A percentile compares a stretch with the other conserved stretches of the same genome.
Conservation (phyloP, 1,140 invertebrate genomes). For the Ostrea edulis region DNA sequence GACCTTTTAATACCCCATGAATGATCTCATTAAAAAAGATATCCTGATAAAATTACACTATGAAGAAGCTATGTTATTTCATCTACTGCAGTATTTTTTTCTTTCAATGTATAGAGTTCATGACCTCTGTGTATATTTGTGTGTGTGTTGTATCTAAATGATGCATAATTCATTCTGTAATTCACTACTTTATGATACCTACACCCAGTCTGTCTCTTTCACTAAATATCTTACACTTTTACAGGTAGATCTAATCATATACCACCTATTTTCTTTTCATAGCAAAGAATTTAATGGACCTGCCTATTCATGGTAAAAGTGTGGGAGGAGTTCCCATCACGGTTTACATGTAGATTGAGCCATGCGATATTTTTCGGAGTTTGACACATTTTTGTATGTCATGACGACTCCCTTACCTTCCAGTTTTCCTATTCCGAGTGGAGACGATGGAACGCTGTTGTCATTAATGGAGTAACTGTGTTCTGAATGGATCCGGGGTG, state of each 20-base stretch:
- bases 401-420: constrained; percentile 52
- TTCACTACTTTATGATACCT: too few relatives aligned
- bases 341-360: too few relatives aligned
- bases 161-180: too few relatives aligned
- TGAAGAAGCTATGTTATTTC: not conserved
- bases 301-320: not conserved
- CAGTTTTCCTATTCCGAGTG: constrained; percentile 59
- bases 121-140: not conserved
- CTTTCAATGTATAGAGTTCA: not conserved
- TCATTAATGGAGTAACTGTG: constrained; percentile 83
- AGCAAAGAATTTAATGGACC: not conserved
- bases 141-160: not conserved
- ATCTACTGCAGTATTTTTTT: not conserved
- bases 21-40: not conserved
- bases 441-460: constrained; percentile 56
- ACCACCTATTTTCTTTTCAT: not conserved
- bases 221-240: too few relatives aligned
- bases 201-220: too few relatives aligned
- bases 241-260: too few relatives aligned
- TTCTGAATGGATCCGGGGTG: constrained; percentile 88
- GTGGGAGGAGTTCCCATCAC: not conserved
- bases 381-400: not conserved
- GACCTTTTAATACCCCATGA: not conserved
- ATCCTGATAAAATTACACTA: not conserved
- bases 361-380: not conserved